phyloP scores from a whole-genome alignment of 2,113 vertebrate genomes.

The Brachypteracias leptosomus region DNA sequence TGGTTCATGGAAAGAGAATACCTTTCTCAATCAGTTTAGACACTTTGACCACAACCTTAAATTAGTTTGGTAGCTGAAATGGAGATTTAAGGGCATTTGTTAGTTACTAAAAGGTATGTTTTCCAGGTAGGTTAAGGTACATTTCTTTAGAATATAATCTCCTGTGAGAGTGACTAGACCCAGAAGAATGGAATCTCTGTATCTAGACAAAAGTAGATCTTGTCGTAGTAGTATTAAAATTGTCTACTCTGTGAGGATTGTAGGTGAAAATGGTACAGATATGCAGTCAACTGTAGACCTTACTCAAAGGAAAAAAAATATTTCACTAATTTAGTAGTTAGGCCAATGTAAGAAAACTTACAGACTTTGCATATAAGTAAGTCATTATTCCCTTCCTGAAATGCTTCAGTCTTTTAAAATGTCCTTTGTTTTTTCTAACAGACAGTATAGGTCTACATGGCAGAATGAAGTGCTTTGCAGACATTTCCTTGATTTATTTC shows the following conservation, averaged over 20 bases:
- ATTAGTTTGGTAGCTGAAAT: neutral
- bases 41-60: neutral
- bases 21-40: neutral
- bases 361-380: neutral
- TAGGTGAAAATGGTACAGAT: neutral
- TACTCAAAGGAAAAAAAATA: neutral
- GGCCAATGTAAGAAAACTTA: neutral
- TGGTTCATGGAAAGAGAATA: neutral
- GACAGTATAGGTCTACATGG: neutral
- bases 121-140: neutral
- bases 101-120: neutral
- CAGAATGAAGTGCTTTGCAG: neutral
- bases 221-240: neutral
- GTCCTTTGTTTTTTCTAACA: neutral
- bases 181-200: neutral
- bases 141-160: neutral
- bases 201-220: neutral
- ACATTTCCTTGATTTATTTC: too few relatives aligned
- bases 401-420: neutral
- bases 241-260: neutral
- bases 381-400: neutral
- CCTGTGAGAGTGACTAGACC: neutral
- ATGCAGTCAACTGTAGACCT: neutral
- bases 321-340: neutral
- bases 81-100: neutral